A percentile compares a stretch with the other conserved stretches of the same genome.
These are phyloP conservation scores for Lasioglossum figueresi DNA, from an alignment of 2,888 invertebrate genomes.

Conservation along the genomic window DNA sequence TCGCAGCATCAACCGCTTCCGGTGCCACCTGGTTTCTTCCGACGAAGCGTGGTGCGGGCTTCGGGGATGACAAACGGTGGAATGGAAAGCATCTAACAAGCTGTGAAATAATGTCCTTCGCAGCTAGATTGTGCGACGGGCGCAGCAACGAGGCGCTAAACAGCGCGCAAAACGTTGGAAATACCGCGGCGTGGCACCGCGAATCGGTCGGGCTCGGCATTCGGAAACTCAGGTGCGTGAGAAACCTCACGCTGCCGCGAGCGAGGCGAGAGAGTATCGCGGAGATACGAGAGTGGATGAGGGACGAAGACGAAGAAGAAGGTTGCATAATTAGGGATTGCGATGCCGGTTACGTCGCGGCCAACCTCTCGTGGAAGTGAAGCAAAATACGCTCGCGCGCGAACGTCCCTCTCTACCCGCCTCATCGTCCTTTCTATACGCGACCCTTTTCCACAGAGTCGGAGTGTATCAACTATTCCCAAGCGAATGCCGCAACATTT, in stretches of 20 bases:
- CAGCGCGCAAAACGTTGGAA: constrained; percentile 58
- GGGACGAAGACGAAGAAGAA: constrained; percentile 66
- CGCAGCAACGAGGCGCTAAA: constrained; percentile 37
- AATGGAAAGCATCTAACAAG: constrained; percentile 30
- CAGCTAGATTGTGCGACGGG: constrained; percentile 23
- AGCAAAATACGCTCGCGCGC: constrained; percentile 52
- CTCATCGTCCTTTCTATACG: constrained; percentile 50
- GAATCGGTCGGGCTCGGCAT: constrained; percentile 49
- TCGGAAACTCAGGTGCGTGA: constrained; percentile 78
- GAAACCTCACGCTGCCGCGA: constrained; percentile 73
- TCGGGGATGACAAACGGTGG: constrained; percentile 23
- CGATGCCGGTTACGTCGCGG: constrained; percentile 72
- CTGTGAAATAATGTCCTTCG: constrained; percentile 36
- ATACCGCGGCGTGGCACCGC: constrained; percentile 45
- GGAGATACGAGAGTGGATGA: constrained; percentile 32
- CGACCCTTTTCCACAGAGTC: constrained; percentile 35
- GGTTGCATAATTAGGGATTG: constrained; percentile 81
- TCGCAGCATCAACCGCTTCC: background rate
- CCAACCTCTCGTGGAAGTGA: constrained; percentile 61
- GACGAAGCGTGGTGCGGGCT: background rate
- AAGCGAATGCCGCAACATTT: constrained; percentile 51
- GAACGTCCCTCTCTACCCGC: constrained; percentile 22
- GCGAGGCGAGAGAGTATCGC: constrained; percentile 53
- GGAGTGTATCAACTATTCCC: constrained; percentile 41
- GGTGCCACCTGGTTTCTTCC: constrained; percentile 15